Base-by-base conservation (phyloP, 1,140 invertebrate species). In the Drosophila takahashii region DNA sequence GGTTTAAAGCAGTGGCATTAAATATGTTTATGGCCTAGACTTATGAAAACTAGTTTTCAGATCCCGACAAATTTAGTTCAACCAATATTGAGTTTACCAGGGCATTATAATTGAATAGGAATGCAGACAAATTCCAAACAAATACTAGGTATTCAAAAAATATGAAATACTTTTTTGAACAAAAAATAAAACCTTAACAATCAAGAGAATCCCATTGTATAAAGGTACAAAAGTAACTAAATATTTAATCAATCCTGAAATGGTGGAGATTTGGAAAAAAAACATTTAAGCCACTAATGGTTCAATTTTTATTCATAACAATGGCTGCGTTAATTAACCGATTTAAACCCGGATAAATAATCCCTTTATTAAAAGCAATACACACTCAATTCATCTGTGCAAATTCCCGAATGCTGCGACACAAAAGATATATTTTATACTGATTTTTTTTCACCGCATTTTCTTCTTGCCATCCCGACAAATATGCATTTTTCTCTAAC, bases 401-500 rank as follows among this genome's bases (percentile, higher is more conserved):
- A 50, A 51, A 50, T 51, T 36, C n/a, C 27, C 9, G 10, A 39
- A 15, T 16, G 36, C 32, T 61, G 47, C 48, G 13, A 39, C 26
- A 67, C 47, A 69, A 71, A 15, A 32, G n/a, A 57, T 57, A 57
- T 57, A 57, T 69, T 70, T 70, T 18, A 36, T 41, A 1, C n/a
- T n/a, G 1, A 27, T 47, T 45, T 69, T 70, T 67, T 67, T 42
- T 11, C 41, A 15, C 47, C 4, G 32, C 9, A 64, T 45, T 64
- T 67, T 29, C 13, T 65, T 39, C 29, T 36, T 34, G 32, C 50
- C 22, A 22, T 22, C 22, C 26, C 18, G 42, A 36, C 61, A 52
- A 65, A 67, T 67, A 52, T 65, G 27, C 29, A 69, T 69, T 69
- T 69, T 69, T 70, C 42, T 27, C 67, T 57, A 71, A 70, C 65